These are phyloP conservation scores for Anorthoa munda DNA, from an alignment of 2,888 invertebrate species.

Conservation along the genomic window DNA sequence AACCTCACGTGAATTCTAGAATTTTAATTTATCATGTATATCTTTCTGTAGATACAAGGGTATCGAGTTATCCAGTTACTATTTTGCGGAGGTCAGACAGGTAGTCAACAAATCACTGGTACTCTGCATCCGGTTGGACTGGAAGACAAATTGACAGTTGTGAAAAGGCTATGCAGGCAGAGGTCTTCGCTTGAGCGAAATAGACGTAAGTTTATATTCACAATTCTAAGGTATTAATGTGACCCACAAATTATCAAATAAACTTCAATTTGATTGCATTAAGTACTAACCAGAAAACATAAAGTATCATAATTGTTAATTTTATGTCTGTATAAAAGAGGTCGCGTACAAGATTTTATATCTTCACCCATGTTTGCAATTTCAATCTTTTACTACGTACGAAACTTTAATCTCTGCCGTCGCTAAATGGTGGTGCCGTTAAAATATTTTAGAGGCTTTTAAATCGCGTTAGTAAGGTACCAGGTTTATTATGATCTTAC, in stretches of 20 bases:
- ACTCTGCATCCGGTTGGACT: too few species aligned
- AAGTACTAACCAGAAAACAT: neutral
- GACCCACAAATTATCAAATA: neutral
- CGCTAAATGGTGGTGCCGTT: constrained; percentile 45
- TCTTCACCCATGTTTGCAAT: constrained; percentile 25
- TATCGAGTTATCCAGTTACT: too few species aligned
- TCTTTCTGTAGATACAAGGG: too few species aligned
- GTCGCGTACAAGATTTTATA: constrained; percentile 19
- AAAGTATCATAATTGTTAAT: neutral
- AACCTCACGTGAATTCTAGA: neutral
- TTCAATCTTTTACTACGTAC: constrained; percentile 49
- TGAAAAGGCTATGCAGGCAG: too few species aligned
- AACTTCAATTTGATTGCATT: neutral
- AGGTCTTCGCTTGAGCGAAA: neutral
- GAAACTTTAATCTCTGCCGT: constrained; percentile 49
- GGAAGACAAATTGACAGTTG: too few species aligned
- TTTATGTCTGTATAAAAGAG: neutral
- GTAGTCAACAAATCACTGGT: too few species aligned
- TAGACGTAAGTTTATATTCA: too few species aligned
- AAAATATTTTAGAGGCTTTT: constrained; percentile 58
- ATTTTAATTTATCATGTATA: neutral
- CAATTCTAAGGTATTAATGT: too few species aligned
- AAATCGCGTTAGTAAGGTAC: constrained; percentile 30
- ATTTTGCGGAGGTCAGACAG: too few species aligned
- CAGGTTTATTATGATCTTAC: constrained; percentile 49